phyloP scores from a whole-genome alignment of 2,797 vertebrate genomes.

The Pangasius djambal region DNA sequence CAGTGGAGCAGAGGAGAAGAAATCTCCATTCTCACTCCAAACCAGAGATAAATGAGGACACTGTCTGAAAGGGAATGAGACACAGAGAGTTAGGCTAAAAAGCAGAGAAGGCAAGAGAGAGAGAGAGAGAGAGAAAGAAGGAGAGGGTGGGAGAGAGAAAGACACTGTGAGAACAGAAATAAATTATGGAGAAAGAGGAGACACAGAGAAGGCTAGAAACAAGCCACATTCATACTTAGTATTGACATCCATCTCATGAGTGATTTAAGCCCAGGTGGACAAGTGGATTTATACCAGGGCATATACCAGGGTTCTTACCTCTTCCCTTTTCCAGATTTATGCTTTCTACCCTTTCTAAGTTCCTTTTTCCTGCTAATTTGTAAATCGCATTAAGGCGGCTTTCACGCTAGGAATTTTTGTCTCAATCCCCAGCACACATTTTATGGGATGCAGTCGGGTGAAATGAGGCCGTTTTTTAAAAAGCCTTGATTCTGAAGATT shows the following conservation, averaged over 20 bases:
- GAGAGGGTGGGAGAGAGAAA: not conserved
- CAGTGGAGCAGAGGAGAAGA: constrained; percentile 29
- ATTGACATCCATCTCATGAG: not conserved
- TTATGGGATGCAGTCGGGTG: not conserved
- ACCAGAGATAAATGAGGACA: constrained; percentile 45
- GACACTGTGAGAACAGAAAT: not conserved
- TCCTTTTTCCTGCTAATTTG: constrained; percentile 1
- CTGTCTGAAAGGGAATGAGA: constrained; percentile 41
- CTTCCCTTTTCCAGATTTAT: not conserved
- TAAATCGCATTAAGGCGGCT: not conserved
- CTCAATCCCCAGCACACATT: not conserved
- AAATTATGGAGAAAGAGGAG: constrained; percentile 6
- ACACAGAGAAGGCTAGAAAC: not conserved
- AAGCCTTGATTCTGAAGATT: not conserved
- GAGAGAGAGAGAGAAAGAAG: not conserved
- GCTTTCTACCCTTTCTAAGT: not conserved
- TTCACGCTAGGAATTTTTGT: not conserved
- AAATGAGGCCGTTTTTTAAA: not conserved
- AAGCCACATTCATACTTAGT: not conserved
- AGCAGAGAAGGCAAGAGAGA: not conserved
- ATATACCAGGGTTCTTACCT: not conserved
- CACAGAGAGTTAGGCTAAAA: constrained; percentile 4
- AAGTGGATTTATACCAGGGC: not conserved
- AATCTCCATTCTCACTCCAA: constrained; percentile 38
- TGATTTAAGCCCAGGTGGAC: not conserved